Percentiles rank a stretch among this genome's conserved stretches.
Evolutionary conservation across 2,113 vertebrate genomes (phyloP).

Genomic region (Rhinogobius similis): DNA sequence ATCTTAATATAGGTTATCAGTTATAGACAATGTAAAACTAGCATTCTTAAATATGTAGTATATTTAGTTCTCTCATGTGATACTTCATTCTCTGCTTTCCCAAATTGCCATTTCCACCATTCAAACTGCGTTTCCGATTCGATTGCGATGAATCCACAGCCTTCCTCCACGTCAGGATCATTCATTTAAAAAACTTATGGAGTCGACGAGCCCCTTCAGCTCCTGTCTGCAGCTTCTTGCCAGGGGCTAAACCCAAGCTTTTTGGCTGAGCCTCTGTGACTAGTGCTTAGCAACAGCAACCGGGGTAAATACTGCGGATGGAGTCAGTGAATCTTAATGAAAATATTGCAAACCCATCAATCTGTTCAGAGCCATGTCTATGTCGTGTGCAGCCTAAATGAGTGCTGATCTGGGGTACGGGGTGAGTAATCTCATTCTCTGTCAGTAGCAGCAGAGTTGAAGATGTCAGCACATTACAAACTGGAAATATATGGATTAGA

Average conservation of each 20-base stretch:
- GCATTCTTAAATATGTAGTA: no score
- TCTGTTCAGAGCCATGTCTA: constrained; percentile 12
- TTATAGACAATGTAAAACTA: no score
- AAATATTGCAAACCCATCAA: constrained; percentile 7
- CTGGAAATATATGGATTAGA: constrained; percentile 42
- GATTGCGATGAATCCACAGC: not conserved
- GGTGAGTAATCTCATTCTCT: constrained; percentile 27
- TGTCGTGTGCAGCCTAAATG: constrained; percentile 1
- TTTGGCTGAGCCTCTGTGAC: constrained; percentile 38
- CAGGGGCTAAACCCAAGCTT: constrained; percentile 44
- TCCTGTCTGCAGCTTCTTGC: constrained; percentile 27
- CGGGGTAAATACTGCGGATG: constrained; percentile 38
- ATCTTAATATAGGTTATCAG: no score
- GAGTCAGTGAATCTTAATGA: constrained; percentile 30
- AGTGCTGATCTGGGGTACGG: constrained; percentile 21
- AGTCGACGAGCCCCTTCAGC: constrained; percentile 6
- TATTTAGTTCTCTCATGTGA: no score
- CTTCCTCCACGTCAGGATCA: constrained; percentile 5
- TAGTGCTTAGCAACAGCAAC: constrained; percentile 40
- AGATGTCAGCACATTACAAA: constrained; percentile 36
- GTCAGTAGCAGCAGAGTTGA: constrained; percentile 21
- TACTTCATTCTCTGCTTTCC: not conserved
- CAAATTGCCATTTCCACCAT: not conserved
- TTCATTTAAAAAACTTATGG: constrained; percentile 39
- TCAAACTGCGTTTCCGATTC: not conserved